Evolutionary conservation across 1,140 invertebrate genomes (phyloP), one percentile per base, ranked within the genome.

Genomic region (Lasioglossum albipes): DNA sequence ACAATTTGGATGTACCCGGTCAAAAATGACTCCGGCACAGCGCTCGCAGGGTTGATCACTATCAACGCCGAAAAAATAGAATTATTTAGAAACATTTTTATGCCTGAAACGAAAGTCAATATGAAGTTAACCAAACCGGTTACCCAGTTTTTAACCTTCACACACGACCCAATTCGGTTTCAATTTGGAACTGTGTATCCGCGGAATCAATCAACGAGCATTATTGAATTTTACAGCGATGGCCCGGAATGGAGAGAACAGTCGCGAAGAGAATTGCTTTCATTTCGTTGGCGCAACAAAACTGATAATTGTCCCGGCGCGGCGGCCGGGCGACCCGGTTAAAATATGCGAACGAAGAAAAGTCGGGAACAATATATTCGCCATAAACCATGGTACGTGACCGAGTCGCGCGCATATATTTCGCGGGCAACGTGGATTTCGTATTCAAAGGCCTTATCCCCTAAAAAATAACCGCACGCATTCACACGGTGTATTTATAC

Each of bases 381-480:
- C 66, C 41, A 42, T 75, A 67, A 76, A 76, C 2, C 18, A 10
- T 61, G 18, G 22, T 36, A 31, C 42, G n/a, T 27, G 65, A n/a
- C n/a, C 41, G n/a, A 13, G 45, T 6, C 27, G 7, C n/a, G 18
- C 7, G 18, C 22, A 62, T 70, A 61, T 31, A 70, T 77, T 69
- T 22, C 22, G 7, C 13, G 16, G 7, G 18, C 41, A 61, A 54
- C 12, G 52, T n/a, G n/a, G 20, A 68, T 68, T n/a, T 27, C 45
- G 68, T 72, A 20, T 36, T 62, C 57, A 7, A 62, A 64, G 45
- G 36, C 45, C 74, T 79, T 54, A 62, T 73, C 41, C 49, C 20
- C 16, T 66, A 79, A 79, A 79, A 78, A 79, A 79, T 73, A 79
- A 73, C 70, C 59, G 76, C 61, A 73, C 69, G 69, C 69, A 52